These are phyloP conservation scores for Danio albolineatus DNA, from an alignment of 2,797 vertebrate genomes.

Conservation along the genomic window DNA sequence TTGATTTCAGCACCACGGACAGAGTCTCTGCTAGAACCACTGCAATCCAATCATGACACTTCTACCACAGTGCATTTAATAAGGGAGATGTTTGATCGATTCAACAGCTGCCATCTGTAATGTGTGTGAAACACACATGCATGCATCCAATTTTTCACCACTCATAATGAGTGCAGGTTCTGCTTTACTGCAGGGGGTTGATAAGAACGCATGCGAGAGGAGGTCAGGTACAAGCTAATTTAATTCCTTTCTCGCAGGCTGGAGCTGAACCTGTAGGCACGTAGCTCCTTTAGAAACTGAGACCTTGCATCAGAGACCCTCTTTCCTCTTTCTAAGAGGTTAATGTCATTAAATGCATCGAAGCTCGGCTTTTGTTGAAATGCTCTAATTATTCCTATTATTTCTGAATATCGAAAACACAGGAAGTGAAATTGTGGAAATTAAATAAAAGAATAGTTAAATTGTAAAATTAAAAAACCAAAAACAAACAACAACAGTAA, in stretches of 20 bases:
- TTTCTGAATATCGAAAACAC: conserved; percentile 25
- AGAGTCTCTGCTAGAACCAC: conserved; percentile 5
- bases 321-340: neutral
- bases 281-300: neutral
- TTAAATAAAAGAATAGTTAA: conserved; percentile 47
- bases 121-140: neutral
- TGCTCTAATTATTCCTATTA: conserved; percentile 27
- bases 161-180: conserved; percentile 4
- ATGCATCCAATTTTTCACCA: neutral
- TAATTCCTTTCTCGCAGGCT: conserved; percentile 18
- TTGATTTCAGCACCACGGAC: conserved; percentile 37
- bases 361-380: conserved; percentile 37
- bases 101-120: conserved; percentile 5
- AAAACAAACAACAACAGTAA: neutral
- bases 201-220: conserved; percentile 30
- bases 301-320: conserved; percentile 6
- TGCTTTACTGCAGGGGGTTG: conserved; percentile 44
- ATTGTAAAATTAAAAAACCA: neutral
- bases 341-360: conserved; percentile 20
- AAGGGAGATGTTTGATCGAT: neutral
- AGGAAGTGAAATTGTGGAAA: conserved; percentile 17
- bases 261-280: conserved; percentile 13
- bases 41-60: conserved; percentile 28
- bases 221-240: conserved; percentile 31
- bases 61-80: neutral